Evolutionary conservation across 2,113 vertebrate species (phyloP).

Genomic region (Paratilapia polleni): DNA sequence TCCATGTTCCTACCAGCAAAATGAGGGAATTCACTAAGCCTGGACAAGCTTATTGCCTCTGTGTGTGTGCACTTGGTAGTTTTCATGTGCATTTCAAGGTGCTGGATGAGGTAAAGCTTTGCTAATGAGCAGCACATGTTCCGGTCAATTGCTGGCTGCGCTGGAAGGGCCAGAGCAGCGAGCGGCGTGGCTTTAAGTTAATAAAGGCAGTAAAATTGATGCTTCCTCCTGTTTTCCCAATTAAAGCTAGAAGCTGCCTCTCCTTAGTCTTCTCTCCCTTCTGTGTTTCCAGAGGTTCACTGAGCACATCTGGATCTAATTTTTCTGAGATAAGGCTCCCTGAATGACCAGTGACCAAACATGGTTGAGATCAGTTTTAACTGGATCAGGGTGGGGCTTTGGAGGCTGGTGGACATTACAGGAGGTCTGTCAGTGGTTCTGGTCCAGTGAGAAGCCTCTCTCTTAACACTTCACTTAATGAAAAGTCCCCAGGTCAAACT

Average conservation of each 20-base stretch:
- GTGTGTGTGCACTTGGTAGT: slow-evolving; percentile 11
- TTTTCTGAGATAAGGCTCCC: slow-evolving; percentile 84
- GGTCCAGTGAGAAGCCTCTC: slow-evolving; percentile 53
- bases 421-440: slow-evolving; percentile 58
- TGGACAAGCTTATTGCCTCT: slow-evolving; percentile 57
- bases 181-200: slow-evolving; percentile 90
- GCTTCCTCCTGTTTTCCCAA: slow-evolving; percentile 97
- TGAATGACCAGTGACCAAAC: slow-evolving; percentile 58
- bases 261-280: slow-evolving; percentile 60
- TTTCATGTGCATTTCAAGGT: slow-evolving; percentile 25
- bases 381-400: slow-evolving; percentile 32
- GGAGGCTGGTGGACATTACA: slow-evolving; percentile 24
- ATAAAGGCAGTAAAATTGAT: slow-evolving; percentile 98
- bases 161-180: slow-evolving; percentile 76
- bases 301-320: slow-evolving; percentile 91
- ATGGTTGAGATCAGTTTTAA: slow-evolving; percentile 47
- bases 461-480: slow-evolving; percentile 70
- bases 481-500: slow-evolving; percentile 58
- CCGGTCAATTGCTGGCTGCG: slow-evolving; percentile 72
- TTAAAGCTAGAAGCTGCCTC: slow-evolving; percentile 87
- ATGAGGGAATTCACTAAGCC: slow-evolving; percentile 77
- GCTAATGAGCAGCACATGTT: slow-evolving; percentile 95
- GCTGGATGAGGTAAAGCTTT: slow-evolving; percentile 31
- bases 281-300: slow-evolving; percentile 79
- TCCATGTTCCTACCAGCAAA: slow-evolving; percentile 86